phyloP scores from a whole-genome alignment of 2,113 vertebrate species.

The Chlamydotis undulata region DNA sequence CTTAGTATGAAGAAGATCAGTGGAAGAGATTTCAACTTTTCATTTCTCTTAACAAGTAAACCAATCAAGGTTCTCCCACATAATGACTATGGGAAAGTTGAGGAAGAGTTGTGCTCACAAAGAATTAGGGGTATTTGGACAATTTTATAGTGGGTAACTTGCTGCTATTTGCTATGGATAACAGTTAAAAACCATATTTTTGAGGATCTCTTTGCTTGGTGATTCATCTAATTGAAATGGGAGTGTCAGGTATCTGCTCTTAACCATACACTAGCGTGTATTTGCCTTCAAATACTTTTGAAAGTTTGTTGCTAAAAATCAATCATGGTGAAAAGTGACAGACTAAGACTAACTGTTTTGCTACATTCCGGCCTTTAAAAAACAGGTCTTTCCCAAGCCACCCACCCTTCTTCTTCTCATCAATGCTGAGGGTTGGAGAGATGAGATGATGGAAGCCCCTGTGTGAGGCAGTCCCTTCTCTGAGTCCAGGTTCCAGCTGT shows the following conservation, averaged over 20 bases:
- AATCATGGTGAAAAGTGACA: not conserved
- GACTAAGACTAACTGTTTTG: not conserved
- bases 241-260: not conserved
- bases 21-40: not conserved
- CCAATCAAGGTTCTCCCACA: not conserved
- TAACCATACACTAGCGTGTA: not conserved
- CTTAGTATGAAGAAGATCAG: not conserved
- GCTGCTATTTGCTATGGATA: not conserved
- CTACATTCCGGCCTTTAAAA: not conserved
- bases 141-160: not conserved
- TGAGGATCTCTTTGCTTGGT: not conserved
- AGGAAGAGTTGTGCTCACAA: not conserved
- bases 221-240: not conserved
- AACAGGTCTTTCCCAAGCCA: not conserved
- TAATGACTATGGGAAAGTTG: not conserved
- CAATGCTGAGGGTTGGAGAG: not conserved
- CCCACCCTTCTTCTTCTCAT: not conserved
- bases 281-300: not conserved
- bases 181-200: not conserved
- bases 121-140: not conserved
- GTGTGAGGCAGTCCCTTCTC: not conserved
- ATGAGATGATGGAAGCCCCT: fast-evolving
- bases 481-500: not conserved
- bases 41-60: not conserved
- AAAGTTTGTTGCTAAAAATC: not conserved